Percentiles rank a stretch among this genome's conserved stretches.
These are phyloP conservation scores for Agriopis leucophaearia DNA, from an alignment of 2,888 invertebrate species.

Conservation along the genomic window DNA sequence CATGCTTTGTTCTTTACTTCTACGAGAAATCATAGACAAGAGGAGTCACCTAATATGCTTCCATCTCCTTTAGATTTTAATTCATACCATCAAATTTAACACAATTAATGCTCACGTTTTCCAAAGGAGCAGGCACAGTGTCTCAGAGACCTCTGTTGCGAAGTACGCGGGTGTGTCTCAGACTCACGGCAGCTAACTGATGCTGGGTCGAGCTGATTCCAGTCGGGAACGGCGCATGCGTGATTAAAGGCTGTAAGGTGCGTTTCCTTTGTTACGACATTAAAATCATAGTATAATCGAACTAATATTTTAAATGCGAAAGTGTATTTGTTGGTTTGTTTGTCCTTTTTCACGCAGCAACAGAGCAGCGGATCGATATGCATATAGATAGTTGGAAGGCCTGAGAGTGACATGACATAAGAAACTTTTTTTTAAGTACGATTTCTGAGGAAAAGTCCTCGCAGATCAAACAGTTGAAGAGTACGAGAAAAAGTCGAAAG, in stretches of 20 bases:
- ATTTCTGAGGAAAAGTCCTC: too few species aligned
- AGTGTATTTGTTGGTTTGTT: too few species aligned
- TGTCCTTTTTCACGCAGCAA: too few species aligned
- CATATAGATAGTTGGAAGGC: too few species aligned
- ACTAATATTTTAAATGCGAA: too few species aligned
- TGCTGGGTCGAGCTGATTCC: conserved; percentile 25
- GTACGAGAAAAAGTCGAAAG: too few species aligned
- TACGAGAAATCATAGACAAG: neutral
- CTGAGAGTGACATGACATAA: too few species aligned
- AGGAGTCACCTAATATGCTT: neutral
- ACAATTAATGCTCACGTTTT: conserved; percentile 18
- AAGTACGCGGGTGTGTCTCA: conserved; percentile 10
- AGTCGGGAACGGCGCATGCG: conserved; percentile 21
- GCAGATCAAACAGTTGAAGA: too few species aligned
- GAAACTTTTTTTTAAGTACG: too few species aligned
- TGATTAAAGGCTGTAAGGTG: conserved; percentile 11
- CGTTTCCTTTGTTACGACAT: conserved; percentile 43
- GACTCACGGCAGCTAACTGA: conserved; percentile 25
- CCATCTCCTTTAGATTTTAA: neutral
- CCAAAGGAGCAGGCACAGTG: conserved; percentile 17
- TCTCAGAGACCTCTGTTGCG: neutral
- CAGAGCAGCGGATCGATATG: too few species aligned
- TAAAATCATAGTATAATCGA: too few species aligned
- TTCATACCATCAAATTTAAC: neutral
- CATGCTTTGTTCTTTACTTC: conserved; percentile 13